phyloP scores from a whole-genome alignment of 2,888 invertebrate species.

The Nomada ferruginata region DNA sequence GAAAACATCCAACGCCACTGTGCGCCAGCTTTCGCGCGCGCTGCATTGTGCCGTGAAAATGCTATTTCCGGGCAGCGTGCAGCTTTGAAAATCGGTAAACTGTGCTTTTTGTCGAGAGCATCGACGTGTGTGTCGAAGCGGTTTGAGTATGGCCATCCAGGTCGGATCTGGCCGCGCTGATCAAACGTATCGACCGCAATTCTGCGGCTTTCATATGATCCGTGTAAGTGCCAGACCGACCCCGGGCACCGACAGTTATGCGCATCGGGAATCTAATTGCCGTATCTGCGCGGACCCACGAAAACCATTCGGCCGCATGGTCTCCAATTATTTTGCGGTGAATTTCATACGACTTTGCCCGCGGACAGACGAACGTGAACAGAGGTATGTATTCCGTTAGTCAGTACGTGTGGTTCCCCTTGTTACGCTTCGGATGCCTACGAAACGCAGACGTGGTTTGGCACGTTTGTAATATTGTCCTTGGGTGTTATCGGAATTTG shows the following conservation, averaged over 20 bases:
- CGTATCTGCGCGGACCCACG: constrained; percentile 30
- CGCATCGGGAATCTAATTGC: constrained; percentile 53
- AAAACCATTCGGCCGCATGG: constrained; percentile 48
- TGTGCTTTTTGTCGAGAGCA: constrained; percentile 53
- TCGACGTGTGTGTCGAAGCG: constrained; percentile 53
- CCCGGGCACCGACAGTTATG: constrained; percentile 22
- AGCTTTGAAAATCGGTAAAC: constrained; percentile 50
- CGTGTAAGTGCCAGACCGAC: constrained; percentile 50
- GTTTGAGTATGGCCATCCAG: constrained; percentile 65
- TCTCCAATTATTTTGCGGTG: constrained; percentile 44
- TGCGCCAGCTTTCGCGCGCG: constrained; percentile 9
- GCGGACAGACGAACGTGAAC: not conserved
- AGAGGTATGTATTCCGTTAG: not conserved
- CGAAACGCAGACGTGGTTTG: not conserved
- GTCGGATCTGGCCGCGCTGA: constrained; percentile 70
- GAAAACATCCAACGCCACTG: not conserved
- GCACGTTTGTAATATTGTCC: too few species aligned
- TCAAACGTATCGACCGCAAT: constrained; percentile 79
- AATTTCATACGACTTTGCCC: constrained; percentile 29
- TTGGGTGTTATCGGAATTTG: too few species aligned
- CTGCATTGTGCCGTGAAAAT: constrained; percentile 14
- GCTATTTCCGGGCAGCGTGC: constrained; percentile 4
- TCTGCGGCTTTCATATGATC: constrained; percentile 75
- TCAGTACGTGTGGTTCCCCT: not conserved
- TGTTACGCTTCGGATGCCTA: not conserved